Conservation (phyloP, 2,888 invertebrate species). For the Tinea trinotella region DNA sequence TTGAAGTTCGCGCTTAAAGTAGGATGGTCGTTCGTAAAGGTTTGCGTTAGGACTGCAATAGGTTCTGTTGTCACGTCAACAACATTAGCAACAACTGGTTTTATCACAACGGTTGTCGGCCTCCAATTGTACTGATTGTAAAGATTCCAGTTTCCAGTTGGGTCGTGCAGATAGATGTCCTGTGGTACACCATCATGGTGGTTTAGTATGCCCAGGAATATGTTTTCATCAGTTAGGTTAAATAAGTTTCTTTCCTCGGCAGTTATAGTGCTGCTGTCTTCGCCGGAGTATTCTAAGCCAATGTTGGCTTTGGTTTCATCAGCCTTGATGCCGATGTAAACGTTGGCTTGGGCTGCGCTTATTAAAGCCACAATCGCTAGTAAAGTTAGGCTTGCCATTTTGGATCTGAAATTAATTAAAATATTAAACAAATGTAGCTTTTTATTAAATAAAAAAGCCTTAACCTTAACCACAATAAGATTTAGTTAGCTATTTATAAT, state of each 20-base stretch:
- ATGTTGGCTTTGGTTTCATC: not conserved
- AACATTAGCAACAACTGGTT: not conserved
- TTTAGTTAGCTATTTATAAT: too few relatives aligned
- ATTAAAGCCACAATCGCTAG: not conserved
- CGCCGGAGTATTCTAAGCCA: not conserved
- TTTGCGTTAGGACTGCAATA: not conserved
- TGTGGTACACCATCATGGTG: not conserved
- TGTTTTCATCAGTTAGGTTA: not conserved
- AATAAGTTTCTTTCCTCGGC: not conserved
- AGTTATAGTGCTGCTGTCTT: not conserved
- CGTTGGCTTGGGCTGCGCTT: not conserved
- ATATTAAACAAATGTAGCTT: too few relatives aligned
- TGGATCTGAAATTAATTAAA: not conserved
- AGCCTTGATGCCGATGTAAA: not conserved
- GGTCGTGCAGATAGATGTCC: slow-evolving; percentile 7
- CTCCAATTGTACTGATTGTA: slow-evolving; percentile 1
- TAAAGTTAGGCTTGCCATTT: not conserved
- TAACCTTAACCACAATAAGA: too few relatives aligned
- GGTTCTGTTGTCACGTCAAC: not conserved
- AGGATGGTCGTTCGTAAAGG: slow-evolving; percentile 4
- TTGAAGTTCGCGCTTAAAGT: slow-evolving; percentile 6
- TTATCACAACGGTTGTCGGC: not conserved
- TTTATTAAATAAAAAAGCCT: too few relatives aligned
- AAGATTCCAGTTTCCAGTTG: not conserved
- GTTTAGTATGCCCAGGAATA: not conserved